These are phyloP conservation scores for Crossaster papposus DNA, from an alignment of 53 echinoderm and acorn worm species.

Conservation along the genomic window DNA sequence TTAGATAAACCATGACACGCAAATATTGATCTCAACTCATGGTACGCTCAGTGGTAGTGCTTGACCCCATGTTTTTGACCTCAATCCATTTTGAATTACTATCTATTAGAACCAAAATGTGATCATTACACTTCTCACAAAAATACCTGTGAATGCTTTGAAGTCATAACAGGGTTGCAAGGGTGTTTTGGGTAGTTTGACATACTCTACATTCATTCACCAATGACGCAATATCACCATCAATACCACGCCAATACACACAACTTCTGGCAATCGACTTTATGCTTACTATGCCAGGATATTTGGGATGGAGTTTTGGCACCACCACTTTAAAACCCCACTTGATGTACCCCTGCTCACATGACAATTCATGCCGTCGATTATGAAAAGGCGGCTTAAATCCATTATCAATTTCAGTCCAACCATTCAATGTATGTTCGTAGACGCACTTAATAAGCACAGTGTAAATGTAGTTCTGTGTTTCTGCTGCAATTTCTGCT, in stretches of 20 bases:
- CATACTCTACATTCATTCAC: constrained; percentile 61
- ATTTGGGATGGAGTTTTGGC: constrained; percentile 58
- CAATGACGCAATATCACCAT: constrained; percentile 50
- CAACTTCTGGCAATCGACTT: no score
- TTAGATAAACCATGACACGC: constrained; percentile 70
- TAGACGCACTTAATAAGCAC: constrained; percentile 22
- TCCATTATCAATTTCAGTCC: constrained; percentile 20
- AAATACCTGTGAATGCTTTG: constrained; percentile 72
- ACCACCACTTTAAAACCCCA: constrained; percentile 66
- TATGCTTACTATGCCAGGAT: no score
- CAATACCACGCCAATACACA: constrained; percentile 61
- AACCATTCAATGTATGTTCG: constrained; percentile 42
- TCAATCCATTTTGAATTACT: constrained; percentile 74
- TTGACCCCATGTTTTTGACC: constrained; percentile 54
- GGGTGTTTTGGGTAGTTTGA: constrained; percentile 43
- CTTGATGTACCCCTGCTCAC: constrained; percentile 22
- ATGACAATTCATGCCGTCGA: constrained; percentile 49
- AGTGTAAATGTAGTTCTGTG: constrained; percentile 27
- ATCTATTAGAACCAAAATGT: constrained; percentile 65
- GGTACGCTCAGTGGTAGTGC: constrained; percentile 65
- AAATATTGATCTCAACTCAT: constrained; percentile 66
- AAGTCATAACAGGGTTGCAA: constrained; percentile 53
- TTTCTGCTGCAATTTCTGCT: constrained; percentile 59
- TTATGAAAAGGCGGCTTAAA: constrained; percentile 36
- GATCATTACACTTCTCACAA: constrained; percentile 54